Percentiles rank a stretch among this genome's conserved stretches.
These are phyloP conservation scores for Ligdia adustata DNA, from an alignment of 2,888 invertebrate species.

Conservation along the genomic window DNA sequence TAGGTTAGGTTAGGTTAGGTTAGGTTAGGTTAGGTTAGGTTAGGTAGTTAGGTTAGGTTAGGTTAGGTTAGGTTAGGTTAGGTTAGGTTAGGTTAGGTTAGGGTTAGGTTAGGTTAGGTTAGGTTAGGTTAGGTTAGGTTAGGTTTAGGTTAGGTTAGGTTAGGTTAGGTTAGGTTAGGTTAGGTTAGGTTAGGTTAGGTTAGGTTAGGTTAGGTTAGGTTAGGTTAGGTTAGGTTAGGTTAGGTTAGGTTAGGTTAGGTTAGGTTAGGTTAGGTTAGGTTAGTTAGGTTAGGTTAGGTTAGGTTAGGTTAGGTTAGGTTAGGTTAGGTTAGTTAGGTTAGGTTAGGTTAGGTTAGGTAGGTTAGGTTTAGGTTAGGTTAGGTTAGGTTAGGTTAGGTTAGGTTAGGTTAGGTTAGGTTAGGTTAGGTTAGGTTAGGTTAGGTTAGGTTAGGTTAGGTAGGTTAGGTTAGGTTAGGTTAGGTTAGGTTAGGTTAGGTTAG, in stretches of 20 bases:
- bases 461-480: conserved; percentile 24
- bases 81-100: conserved; percentile 39
- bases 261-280: conserved; percentile 42
- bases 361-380: conserved; percentile 24
- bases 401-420: conserved; percentile 26
- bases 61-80: conserved; percentile 40
- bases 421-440: conserved; percentile 21
- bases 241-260: conserved; percentile 41
- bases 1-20: conserved; percentile 29
- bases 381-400: conserved; percentile 24
- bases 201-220: conserved; percentile 40
- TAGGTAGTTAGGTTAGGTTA: conserved; percentile 39
- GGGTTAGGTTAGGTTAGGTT: conserved; percentile 39
- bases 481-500: conserved; percentile 17
- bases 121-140: conserved; percentile 37
- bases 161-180: conserved; percentile 32
- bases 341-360: conserved; percentile 28
- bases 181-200: conserved; percentile 38
- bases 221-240: conserved; percentile 41
- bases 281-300: conserved; percentile 41
- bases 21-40: conserved; percentile 40
- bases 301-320: conserved; percentile 27
- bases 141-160: conserved; percentile 38
- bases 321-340: conserved; percentile 35
- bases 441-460: conserved; percentile 15